These are phyloP conservation scores for honey bee (Apis mellifera) DNA, from an alignment of 1,140 invertebrate species.

Conservation along the genomic window Amel_HAv3.1 CM009931.2:25088501-25089000, in stretches of 20 bases:
- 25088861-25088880: neutral
- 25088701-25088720: neutral
- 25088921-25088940: neutral
- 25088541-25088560: conserved; percentile 64
- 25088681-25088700: neutral
- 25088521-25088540: conserved; percentile 81
- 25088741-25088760: neutral
- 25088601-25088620: conserved; percentile 62
- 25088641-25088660: conserved; percentile 14
- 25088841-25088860: neutral
- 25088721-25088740: conserved; percentile 35
- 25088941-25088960: neutral
- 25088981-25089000: neutral
- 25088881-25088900: too few species aligned
- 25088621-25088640: conserved; percentile 20
- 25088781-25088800: conserved; percentile 23
- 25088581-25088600: conserved; percentile 66
- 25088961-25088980: neutral
- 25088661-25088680: conserved; percentile 2
- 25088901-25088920: too few species aligned
- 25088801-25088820: neutral
- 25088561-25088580: conserved; percentile 70
- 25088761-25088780: conserved; percentile 33
- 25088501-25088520: conserved; percentile 84
- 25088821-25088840: neutral